Evolutionary conservation across 2,797 vertebrate species (phyloP).

Genomic region (Kryptopterus vitreolus): DNA sequence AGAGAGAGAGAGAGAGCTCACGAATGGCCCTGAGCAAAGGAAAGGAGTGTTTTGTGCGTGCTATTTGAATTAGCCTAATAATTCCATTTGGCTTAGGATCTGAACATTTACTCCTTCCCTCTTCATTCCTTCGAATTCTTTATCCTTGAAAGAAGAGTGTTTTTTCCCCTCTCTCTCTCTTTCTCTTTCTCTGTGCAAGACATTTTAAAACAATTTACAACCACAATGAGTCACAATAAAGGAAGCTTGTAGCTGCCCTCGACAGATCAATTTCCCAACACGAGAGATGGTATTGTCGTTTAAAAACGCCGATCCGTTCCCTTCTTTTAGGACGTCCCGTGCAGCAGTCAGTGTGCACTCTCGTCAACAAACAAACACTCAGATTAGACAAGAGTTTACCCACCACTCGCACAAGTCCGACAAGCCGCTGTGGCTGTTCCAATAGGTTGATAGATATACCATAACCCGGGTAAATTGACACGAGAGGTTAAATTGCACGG

Average conservation of each 20-base stretch:
- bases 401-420: conserved; percentile 28
- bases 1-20: background rate
- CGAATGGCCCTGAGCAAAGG: conserved; percentile 1
- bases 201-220: conserved; percentile 66
- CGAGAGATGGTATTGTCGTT: conserved; percentile 59
- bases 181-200: conserved; percentile 53
- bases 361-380: background rate
- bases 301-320: conserved; percentile 32
- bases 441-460: conserved; percentile 57
- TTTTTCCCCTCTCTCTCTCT: conserved; percentile 23
- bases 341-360: background rate
- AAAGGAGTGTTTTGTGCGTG: conserved; percentile 34
- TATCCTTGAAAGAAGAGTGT: conserved; percentile 32
- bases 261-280: conserved; percentile 59
- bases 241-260: conserved; percentile 56
- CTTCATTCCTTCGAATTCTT: conserved; percentile 1
- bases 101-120: conserved; percentile 28
- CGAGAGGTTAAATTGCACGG: conserved; percentile 55
- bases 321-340: too few species aligned
- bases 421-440: conserved; percentile 23
- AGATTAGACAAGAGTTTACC: conserved; percentile 29
- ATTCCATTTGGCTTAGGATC: conserved; percentile 18
- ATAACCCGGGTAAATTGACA: conserved; percentile 60
- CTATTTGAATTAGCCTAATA: conserved; percentile 26
- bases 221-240: conserved; percentile 66